Conservation (phyloP, 2,797 vertebrate genomes). For the Euthynnus affinis region DNA sequence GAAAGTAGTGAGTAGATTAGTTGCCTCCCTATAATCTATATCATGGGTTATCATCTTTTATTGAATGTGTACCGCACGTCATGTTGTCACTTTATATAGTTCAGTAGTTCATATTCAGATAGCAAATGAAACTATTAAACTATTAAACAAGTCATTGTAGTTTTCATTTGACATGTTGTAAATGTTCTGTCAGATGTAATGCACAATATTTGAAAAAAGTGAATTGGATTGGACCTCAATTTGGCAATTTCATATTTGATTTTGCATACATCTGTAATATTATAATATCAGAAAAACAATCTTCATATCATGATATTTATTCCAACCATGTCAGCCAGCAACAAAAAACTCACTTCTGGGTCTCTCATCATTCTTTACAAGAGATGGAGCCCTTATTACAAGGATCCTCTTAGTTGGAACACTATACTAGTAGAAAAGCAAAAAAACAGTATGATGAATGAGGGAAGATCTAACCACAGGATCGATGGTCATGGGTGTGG, state of each 20-base stretch:
- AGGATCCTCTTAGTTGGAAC: constrained; percentile 5
- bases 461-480: constrained; percentile 44
- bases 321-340: not conserved
- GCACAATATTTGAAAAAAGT: not conserved
- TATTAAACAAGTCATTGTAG: not conserved
- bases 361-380: no score
- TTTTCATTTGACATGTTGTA: not conserved
- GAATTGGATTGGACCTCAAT: no score
- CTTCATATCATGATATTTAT: not conserved
- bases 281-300: not conserved
- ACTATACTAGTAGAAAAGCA: not conserved
- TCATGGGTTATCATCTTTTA: not conserved
- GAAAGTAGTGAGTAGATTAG: not conserved
- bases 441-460: constrained; percentile 25
- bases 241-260: not conserved
- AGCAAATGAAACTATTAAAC: not conserved
- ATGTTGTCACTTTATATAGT: not conserved
- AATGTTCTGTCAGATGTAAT: not conserved
- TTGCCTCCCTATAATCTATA: no score
- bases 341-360: no score
- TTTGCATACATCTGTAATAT: not conserved
- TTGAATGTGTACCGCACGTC: not conserved
- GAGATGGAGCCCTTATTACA: not conserved
- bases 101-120: not conserved
- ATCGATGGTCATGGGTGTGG: constrained; percentile 73